Evolutionary conservation across 92 coral and sea anemone species (phyloP).

Genomic region (Porites lobata): DNA sequence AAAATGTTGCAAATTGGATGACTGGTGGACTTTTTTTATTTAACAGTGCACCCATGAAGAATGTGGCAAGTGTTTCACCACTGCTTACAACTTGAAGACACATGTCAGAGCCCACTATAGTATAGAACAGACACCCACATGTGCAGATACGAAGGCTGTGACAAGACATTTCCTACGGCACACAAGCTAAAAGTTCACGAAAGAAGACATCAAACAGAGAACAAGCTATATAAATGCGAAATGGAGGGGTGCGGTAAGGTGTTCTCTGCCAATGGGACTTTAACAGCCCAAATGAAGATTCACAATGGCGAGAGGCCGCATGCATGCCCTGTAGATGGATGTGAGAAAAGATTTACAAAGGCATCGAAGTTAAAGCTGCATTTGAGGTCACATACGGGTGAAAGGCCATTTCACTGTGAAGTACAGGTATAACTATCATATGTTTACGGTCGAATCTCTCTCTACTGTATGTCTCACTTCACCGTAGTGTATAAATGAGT

Average conservation of each 20-base stretch:
- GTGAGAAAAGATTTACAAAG: conserved; percentile 95
- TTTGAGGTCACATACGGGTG: conserved; percentile 95
- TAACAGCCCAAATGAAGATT: conserved; percentile 85
- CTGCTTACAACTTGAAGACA: conserved; percentile 97
- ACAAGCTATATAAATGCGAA: conserved; percentile 82
- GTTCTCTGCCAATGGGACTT: conserved; percentile 84
- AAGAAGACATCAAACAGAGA: conserved; percentile 83
- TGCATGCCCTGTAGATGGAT: conserved; percentile 91
- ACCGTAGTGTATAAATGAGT: too few species aligned
- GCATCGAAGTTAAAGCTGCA: conserved; percentile 97
- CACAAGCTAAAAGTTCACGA: conserved; percentile 95
- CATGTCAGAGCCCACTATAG: conserved; percentile 86
- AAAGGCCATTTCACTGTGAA: conserved; percentile 92
- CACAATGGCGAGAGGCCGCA: conserved; percentile 94
- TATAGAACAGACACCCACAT: conserved; percentile 77
- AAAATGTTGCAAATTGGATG: too few species aligned
- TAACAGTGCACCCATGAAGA: conserved; percentile 86
- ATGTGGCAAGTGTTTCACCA: conserved; percentile 91
- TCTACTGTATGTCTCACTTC: too few species aligned
- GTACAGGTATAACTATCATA: conserved; percentile 66
- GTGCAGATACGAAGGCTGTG: conserved; percentile 88
- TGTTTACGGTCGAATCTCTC: too few species aligned
- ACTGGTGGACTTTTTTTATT: neutral
- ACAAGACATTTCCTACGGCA: conserved; percentile 84
- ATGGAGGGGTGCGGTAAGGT: conserved; percentile 92